Evolutionary conservation across 2,888 invertebrate genomes (phyloP).

Genomic region (Drosophila stalkeri): DNA sequence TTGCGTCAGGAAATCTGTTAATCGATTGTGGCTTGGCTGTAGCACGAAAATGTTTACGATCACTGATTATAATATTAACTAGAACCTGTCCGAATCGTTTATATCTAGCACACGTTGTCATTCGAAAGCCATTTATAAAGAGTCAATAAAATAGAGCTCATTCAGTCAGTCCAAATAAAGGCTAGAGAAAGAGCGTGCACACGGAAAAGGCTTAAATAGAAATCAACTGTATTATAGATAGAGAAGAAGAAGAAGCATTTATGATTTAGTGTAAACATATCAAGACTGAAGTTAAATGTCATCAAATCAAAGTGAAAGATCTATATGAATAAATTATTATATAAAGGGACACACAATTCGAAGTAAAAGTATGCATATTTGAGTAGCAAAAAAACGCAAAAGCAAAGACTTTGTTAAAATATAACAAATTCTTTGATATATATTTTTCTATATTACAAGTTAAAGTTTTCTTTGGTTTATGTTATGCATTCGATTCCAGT

Average conservation of each 20-base stretch:
- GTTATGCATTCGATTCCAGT: background rate
- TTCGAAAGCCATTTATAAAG: background rate
- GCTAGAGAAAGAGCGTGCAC: background rate
- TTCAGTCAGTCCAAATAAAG: too few species aligned
- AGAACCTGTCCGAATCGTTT: slow-evolving; percentile 11
- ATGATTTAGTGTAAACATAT: background rate
- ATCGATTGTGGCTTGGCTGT: slow-evolving; percentile 15
- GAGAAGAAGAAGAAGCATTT: background rate
- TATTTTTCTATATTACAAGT: background rate
- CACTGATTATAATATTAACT: slow-evolving; percentile 17
- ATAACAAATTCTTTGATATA: background rate
- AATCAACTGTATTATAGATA: background rate
- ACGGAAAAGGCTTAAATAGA: background rate
- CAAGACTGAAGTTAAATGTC: background rate
- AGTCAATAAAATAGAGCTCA: background rate
- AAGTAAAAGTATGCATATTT: background rate
- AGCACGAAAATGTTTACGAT: slow-evolving; percentile 25
- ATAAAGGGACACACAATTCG: background rate
- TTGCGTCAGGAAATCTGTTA: slow-evolving; percentile 29
- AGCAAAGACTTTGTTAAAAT: background rate
- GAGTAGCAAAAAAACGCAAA: background rate
- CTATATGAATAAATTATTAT: background rate
- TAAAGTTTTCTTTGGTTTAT: background rate
- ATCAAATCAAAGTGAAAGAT: background rate
- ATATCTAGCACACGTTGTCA: background rate